Base-by-base conservation (phyloP, 2,113 vertebrate genomes). In the Anguilla japonica region DNA sequence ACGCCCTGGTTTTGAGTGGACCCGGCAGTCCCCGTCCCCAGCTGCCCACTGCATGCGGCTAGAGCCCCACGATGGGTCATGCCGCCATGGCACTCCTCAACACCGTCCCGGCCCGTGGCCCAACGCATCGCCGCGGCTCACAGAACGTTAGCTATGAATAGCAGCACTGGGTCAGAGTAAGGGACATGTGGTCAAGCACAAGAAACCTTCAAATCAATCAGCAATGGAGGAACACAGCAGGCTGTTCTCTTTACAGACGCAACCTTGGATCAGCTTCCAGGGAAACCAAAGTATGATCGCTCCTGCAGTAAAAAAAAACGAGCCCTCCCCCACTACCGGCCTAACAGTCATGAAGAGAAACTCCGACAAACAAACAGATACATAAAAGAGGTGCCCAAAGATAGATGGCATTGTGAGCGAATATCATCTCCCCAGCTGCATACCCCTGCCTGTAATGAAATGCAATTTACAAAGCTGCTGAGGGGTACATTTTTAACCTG, bases 401-500 rank as follows among this genome's bases (percentile, higher is more conserved):
- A 86, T 5, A 22, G 67, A 85, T 79, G 26, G 43, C n/a, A 56
- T n/a, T 9, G 67, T n/a, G 57, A 34, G 60, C 1, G 13, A 22
- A 53, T 81, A 86, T 86, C 53, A 86, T 81, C 79, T 86, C 85
- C 85, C 39, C 18, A n/a, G 84, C 34, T 6, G 63, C 18, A 5
- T 60, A 18, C 15, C 34, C 83, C 41, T 41, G 83, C 83, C 84
- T 85, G 46, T 40, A 85, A 85, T 85, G 46, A 79, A 85, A 85
- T 39, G 20, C 84, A 50, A 85, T 85, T 53, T 79, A 26, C 46
- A 34, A 80, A 79, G 75, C 40, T 85, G 75, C 84, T 80, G 29
- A 80, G 75, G 50, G 50, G 29, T 26, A 41, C 75, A 57, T 46
- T 60, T 85, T 80, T 50, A 85, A 80, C 29, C 46, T 22, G 34